Conservation (phyloP, 2,888 invertebrate species). For the Mycalesis mineus region DNA sequence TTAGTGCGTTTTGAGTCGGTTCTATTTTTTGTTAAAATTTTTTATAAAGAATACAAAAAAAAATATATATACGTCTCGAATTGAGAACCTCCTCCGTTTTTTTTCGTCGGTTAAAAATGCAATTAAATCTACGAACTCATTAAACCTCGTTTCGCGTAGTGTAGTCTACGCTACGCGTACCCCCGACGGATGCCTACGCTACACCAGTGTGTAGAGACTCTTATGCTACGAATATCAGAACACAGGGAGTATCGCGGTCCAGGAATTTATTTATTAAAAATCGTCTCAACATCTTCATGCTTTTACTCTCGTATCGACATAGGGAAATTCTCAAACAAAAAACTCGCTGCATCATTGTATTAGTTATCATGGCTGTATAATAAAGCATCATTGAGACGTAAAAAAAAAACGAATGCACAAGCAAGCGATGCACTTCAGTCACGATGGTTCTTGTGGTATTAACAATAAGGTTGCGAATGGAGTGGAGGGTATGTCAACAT, state of each 20-base stretch:
- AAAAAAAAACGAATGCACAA: conserved; percentile 35
- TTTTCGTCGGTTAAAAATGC: too few relatives aligned
- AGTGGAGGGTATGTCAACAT: conserved; percentile 20
- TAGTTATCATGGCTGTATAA: conserved; percentile 34
- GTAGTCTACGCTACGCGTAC: neutral
- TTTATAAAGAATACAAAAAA: too few relatives aligned
- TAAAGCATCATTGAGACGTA: conserved; percentile 43
- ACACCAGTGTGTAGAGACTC: too few relatives aligned
- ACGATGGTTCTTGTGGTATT: conserved; percentile 13
- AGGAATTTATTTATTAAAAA: conserved; percentile 13
- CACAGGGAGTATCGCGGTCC: neutral
- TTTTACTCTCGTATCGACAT: conserved; percentile 20
- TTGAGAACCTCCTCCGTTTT: too few relatives aligned
- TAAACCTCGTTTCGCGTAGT: neutral
- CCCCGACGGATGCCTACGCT: too few relatives aligned
- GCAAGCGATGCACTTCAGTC: conserved; percentile 9
- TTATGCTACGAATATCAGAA: too few relatives aligned
- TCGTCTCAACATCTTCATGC: conserved; percentile 11
- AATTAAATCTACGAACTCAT: too few relatives aligned
- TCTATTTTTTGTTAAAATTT: too few relatives aligned
- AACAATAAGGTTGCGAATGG: conserved; percentile 21
- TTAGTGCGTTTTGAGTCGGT: too few relatives aligned
- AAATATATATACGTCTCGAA: too few relatives aligned
- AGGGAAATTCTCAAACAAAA: conserved; percentile 23
- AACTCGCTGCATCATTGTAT: conserved; percentile 30